Evolutionary conservation across 1,140 invertebrate genomes (phyloP).

Genomic region (Hylyphantes graminicola): DNA sequence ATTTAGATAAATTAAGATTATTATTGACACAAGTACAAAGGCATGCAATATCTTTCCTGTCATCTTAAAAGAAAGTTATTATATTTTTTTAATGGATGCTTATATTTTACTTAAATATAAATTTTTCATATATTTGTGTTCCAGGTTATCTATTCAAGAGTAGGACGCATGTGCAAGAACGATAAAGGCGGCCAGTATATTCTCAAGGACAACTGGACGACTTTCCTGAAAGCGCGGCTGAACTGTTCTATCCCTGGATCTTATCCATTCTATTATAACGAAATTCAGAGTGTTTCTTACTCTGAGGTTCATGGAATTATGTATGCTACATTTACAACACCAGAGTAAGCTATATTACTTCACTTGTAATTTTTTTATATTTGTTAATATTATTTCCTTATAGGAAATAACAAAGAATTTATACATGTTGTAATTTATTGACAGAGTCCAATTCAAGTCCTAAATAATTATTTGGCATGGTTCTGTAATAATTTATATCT

Average conservation of each 20-base stretch:
- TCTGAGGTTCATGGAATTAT: slow-evolving; percentile 83
- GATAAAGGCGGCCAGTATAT: slow-evolving; percentile 81
- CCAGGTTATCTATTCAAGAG: slow-evolving; percentile 83
- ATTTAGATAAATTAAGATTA: too few species aligned
- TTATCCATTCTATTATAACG: slow-evolving; percentile 94
- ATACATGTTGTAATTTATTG: too few species aligned
- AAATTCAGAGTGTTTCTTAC: slow-evolving; percentile 84
- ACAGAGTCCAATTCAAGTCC: too few species aligned
- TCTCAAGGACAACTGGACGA: slow-evolving; percentile 88
- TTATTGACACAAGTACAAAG: too few species aligned
- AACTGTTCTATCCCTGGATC: slow-evolving; percentile 92
- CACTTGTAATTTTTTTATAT: neutral
- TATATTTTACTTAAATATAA: neutral
- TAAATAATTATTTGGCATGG: neutral
- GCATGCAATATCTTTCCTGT: too few species aligned
- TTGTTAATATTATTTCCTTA: too few species aligned
- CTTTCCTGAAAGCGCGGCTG: slow-evolving; percentile 87
- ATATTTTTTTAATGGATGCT: neutral
- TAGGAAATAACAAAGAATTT: too few species aligned
- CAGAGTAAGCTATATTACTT: slow-evolving; percentile 72
- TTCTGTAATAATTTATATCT: neutral
- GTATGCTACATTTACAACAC: slow-evolving; percentile 93
- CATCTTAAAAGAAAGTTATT: too few species aligned
- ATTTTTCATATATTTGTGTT: neutral
- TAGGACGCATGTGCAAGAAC: slow-evolving; percentile 92